Conservation (phyloP, 37 sponge, comb jelly and placozoan species). For the Bolinopsis microptera region DNA sequence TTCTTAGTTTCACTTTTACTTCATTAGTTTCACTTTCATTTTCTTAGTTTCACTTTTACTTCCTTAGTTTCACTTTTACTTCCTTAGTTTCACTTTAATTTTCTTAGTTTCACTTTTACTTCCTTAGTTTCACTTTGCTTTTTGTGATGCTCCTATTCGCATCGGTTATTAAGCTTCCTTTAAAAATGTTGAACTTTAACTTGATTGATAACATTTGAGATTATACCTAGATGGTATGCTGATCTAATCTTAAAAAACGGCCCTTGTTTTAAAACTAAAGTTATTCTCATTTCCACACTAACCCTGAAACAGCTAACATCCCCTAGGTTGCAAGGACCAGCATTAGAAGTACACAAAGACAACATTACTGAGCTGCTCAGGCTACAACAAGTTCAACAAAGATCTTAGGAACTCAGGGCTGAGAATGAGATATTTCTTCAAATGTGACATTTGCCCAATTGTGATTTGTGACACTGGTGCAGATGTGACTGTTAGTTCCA, state of each 20-base stretch:
- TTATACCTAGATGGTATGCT: too few species aligned
- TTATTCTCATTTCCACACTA: neutral
- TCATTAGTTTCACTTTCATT: neutral
- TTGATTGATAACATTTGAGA: too few species aligned
- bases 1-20: neutral
- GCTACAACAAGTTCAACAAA: too few species aligned
- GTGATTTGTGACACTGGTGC: too few species aligned
- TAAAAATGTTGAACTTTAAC: too few species aligned
- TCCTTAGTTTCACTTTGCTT: neutral
- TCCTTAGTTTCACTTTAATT: neutral
- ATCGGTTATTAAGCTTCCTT: neutral
- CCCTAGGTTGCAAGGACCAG: neutral
- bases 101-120: conserved; percentile 17
- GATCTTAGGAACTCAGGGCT: too few species aligned
- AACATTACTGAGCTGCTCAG: neutral
- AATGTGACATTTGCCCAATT: too few species aligned
- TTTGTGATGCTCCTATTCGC: neutral
- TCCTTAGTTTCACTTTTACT: neutral
- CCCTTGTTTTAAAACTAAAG: neutral
- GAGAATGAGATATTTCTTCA: too few species aligned
- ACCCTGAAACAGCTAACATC: conserved; percentile 42
- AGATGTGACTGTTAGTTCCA: too few species aligned
- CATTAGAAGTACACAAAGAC: neutral
- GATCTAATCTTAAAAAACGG: too few species aligned
- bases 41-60: neutral